These are phyloP conservation scores for Catotricha subobsoleta DNA, from an alignment of 2,888 invertebrate genomes.

Conservation along the genomic window DNA sequence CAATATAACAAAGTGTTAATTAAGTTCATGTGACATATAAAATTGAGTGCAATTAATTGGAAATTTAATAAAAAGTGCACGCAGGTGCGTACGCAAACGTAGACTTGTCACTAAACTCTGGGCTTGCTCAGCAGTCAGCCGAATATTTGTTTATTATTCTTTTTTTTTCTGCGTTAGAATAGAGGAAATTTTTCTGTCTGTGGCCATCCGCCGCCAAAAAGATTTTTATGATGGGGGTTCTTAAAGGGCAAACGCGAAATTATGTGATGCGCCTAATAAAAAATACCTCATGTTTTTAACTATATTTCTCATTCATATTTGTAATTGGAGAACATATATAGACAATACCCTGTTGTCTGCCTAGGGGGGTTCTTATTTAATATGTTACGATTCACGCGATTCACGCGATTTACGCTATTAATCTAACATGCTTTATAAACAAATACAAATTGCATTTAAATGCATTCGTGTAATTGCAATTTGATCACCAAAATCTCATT, in stretches of 20 bases:
- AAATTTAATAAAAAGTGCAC: constrained; percentile 37
- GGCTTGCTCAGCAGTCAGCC: constrained; percentile 51
- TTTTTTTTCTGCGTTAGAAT: constrained; percentile 1
- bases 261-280: constrained; percentile 10
- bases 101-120: constrained; percentile 70
- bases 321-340: too few species aligned
- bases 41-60: constrained; percentile 4
- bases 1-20: too few species aligned
- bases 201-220: background rate
- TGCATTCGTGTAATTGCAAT: too few species aligned
- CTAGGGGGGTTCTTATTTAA: too few species aligned
- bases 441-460: too few species aligned
- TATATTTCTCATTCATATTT: too few species aligned
- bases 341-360: too few species aligned
- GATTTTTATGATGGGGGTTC: background rate
- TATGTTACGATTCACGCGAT: too few species aligned
- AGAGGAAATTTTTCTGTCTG: background rate
- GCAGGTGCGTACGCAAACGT: constrained; percentile 96
- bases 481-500: too few species aligned
- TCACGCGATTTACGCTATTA: too few species aligned
- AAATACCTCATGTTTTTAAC: constrained; percentile 1
- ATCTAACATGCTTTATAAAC: too few species aligned
- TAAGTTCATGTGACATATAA: constrained; percentile 1
- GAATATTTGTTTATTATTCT: background rate
- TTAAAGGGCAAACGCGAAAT: constrained; percentile 10